Evolutionary conservation across 1,140 invertebrate genomes (phyloP), one percentile per base, ranked within the genome.

Genomic region (Pseudachorutes palmiensis): DNA sequence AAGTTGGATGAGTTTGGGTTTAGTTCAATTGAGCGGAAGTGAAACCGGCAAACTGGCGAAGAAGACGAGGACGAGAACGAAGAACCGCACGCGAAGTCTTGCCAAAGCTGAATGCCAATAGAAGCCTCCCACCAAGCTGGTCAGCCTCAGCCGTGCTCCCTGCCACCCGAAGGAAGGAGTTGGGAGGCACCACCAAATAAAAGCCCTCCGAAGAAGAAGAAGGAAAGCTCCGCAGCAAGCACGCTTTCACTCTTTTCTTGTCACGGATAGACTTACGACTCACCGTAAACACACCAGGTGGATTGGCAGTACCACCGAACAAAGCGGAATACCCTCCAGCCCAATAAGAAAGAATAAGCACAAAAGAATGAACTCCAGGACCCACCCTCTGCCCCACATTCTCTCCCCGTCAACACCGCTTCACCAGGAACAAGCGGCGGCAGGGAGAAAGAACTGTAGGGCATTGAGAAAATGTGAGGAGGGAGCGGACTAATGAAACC

Each of bases 1-100:
- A 22, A 29, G 24, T 12, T 5, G 5, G 5, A 58, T 58, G 5
- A 12, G 22, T 22, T 24, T 12, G 55, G 22, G 28, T 61, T 61
- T 9, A 61, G 19, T 36, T 32, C 59, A 36, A 61, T 32, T 32
- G 59, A 61, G 59, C 33, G 30, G 32, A 61, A 61, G 30, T 29
- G 30, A n/a, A 24, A 31, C 24, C 30, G 59, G 59, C 24, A 61
- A 30, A 36, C 12, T 22, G 5, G 55, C 24, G 55, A 22, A 22
- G 24, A 58, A 22, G 24, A 12, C 5, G 19, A 19, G 36, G 19
- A 41, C 5, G 36, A 41, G 36, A 41, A 41, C 5, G 19, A 41
- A 41, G 5, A 41, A 41, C 36, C 36, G 19, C 36, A 41, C 36
- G 19, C 36, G 36, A 19, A 41, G 5, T 41, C 36, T 19, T 14